Evolutionary conservation across 2,888 invertebrate genomes (phyloP).

Genomic region (Drosophila ustulata): DNA sequence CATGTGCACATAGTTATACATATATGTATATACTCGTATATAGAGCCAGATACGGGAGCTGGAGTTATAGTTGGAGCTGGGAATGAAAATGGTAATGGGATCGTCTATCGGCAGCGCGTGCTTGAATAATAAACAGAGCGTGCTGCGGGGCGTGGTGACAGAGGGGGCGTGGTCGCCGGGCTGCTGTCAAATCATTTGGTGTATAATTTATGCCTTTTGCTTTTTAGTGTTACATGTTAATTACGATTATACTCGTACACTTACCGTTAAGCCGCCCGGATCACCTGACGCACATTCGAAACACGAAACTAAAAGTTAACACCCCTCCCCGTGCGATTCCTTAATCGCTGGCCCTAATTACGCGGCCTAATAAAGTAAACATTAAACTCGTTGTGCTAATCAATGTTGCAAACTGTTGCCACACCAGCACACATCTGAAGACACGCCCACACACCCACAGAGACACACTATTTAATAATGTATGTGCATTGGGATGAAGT

Average conservation of each 20-base stretch:
- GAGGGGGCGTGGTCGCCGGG: background rate
- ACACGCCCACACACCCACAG: background rate
- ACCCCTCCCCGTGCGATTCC: background rate
- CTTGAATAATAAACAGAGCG: conserved; percentile 76
- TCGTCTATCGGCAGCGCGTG: conserved; percentile 61
- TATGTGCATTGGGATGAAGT: conserved; percentile 30
- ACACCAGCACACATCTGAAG: background rate
- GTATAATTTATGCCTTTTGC: conserved; percentile 69
- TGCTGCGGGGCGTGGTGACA: background rate
- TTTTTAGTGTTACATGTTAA: conserved; percentile 70
- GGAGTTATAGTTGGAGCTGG: conserved; percentile 1
- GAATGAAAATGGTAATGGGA: conserved; percentile 21
- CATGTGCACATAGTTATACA: background rate
- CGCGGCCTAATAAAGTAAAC: conserved; percentile 76
- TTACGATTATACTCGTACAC: conserved; percentile 61
- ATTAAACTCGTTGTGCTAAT: conserved; percentile 73
- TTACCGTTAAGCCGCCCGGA: conserved; percentile 50
- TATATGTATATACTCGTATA: background rate
- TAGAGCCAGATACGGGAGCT: background rate
- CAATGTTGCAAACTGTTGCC: conserved; percentile 66
- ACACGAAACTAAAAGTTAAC: conserved; percentile 25
- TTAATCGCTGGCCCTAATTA: conserved; percentile 70
- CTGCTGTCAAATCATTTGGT: conserved; percentile 64
- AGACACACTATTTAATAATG: conserved; percentile 22
- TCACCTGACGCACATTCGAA: conserved; percentile 27